phyloP scores from a whole-genome alignment of 1,140 invertebrate genomes.

The Lucilia cuprina region DNA sequence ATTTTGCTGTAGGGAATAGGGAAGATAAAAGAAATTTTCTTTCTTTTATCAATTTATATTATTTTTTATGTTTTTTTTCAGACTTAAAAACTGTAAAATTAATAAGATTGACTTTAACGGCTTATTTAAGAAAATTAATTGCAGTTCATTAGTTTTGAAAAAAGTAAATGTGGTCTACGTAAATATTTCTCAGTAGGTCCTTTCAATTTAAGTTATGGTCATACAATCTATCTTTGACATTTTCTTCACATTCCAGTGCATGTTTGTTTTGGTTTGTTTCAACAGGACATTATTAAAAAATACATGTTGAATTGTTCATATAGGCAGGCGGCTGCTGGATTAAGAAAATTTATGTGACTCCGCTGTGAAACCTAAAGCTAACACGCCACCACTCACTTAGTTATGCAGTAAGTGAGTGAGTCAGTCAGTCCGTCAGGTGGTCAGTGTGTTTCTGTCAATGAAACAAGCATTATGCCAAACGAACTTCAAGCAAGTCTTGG shows the following conservation, averaged over 20 bases:
- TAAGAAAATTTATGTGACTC: neutral
- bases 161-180: neutral
- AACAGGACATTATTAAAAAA: neutral
- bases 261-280: too few species aligned
- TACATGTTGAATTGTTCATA: neutral
- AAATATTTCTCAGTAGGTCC: neutral
- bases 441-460: neutral
- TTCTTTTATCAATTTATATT: neutral
- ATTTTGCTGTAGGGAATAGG: neutral
- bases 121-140: neutral
- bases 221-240: neutral
- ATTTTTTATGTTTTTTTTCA: neutral
- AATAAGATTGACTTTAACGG: neutral
- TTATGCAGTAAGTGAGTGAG: neutral
- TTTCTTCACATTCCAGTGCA: too few species aligned
- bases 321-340: neutral
- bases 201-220: neutral
- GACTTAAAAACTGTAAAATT: neutral
- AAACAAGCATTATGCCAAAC: neutral
- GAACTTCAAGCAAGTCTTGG: neutral
- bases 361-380: neutral
- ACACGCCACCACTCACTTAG: neutral
- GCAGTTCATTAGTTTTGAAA: neutral
- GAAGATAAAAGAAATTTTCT: neutral
- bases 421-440: neutral